Percentiles rank a stretch among this genome's conserved stretches.
phyloP scores from a whole-genome alignment of 2,797 vertebrate species.

The Protonibea diacanthus region DNA sequence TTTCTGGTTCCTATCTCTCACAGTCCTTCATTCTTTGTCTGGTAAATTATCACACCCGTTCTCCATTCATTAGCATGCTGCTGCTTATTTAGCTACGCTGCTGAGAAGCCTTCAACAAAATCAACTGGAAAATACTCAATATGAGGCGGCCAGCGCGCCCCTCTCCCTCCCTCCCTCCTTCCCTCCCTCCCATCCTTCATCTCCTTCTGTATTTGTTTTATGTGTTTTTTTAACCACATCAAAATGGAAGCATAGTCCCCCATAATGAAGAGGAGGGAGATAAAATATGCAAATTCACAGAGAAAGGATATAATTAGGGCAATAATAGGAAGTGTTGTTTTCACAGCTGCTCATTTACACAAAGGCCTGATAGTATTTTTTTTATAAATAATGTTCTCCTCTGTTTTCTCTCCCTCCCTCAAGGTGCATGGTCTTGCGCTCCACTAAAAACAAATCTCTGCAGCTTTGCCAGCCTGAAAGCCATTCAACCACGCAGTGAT shows the following conservation, averaged over 20 bases:
- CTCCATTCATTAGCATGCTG: slow-evolving; percentile 85
- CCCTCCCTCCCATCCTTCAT: slow-evolving; percentile 54
- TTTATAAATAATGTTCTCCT: slow-evolving; percentile 59
- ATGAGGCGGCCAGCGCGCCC: slow-evolving; percentile 61
- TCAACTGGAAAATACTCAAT: slow-evolving; percentile 86
- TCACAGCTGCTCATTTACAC: slow-evolving; percentile 85
- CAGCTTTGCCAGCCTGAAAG: slow-evolving; percentile 36
- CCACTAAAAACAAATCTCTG: slow-evolving; percentile 63
- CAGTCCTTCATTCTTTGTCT: slow-evolving; percentile 66
- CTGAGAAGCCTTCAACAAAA: slow-evolving; percentile 83
- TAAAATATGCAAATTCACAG: slow-evolving; percentile 85
- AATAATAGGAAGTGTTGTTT: slow-evolving; percentile 86
- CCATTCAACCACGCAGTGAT: slow-evolving; percentile 49
- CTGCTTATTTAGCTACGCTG: slow-evolving; percentile 83
- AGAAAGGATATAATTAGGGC: slow-evolving; percentile 86
- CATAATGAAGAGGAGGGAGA: slow-evolving; percentile 81
- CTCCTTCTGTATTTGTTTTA: slow-evolving; percentile 63
- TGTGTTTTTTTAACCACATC: slow-evolving; percentile 66
- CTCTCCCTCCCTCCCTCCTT: slow-evolving; percentile 6
- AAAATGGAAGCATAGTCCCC: slow-evolving; percentile 78
- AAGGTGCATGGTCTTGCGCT: slow-evolving; percentile 48
- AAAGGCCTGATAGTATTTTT: slow-evolving; percentile 75
- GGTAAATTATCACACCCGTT: slow-evolving; percentile 80
- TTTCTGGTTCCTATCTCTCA: slow-evolving; percentile 43
- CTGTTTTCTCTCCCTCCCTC: slow-evolving; percentile 15